phyloP scores from a whole-genome alignment of 2,888 invertebrate species.

The Acronicta aceris region DNA sequence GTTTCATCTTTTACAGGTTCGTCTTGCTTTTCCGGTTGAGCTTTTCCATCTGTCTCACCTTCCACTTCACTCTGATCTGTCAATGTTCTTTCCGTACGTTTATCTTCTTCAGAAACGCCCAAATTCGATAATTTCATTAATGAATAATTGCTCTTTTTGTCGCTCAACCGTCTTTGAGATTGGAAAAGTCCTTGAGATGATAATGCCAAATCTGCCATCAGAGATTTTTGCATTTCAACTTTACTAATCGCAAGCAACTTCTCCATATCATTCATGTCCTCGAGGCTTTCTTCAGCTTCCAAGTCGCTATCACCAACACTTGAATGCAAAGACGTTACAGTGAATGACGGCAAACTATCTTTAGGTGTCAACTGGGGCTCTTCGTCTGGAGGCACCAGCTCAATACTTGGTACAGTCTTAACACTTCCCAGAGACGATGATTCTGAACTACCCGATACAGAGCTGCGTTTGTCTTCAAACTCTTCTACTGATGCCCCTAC shows the following conservation, averaged over 20 bases:
- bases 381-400: conserved; percentile 68
- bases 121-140: conserved; percentile 7
- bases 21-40: conserved; percentile 7
- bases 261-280: conserved; percentile 67
- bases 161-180: conserved; percentile 46
- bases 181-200: conserved; percentile 70
- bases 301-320: conserved; percentile 49
- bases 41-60: conserved; percentile 21
- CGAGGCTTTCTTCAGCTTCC: conserved; percentile 50
- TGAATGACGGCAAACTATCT: conserved; percentile 78
- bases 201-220: conserved; percentile 78
- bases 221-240: conserved; percentile 78
- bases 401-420: conserved; percentile 78
- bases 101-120: conserved; percentile 22
- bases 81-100: conserved; percentile 36
- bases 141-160: not conserved
- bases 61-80: conserved; percentile 24
- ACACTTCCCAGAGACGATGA: conserved; percentile 70
- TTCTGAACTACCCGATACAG: not conserved
- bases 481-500: conserved; percentile 9
- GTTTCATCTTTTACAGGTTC: not conserved
- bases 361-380: conserved; percentile 60
- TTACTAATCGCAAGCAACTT: conserved; percentile 75
- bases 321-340: conserved; percentile 73
- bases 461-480: conserved; percentile 25